These are phyloP conservation scores for Mythimna albipuncta DNA, from an alignment of 2,888 invertebrate genomes.

Conservation along the genomic window DNA sequence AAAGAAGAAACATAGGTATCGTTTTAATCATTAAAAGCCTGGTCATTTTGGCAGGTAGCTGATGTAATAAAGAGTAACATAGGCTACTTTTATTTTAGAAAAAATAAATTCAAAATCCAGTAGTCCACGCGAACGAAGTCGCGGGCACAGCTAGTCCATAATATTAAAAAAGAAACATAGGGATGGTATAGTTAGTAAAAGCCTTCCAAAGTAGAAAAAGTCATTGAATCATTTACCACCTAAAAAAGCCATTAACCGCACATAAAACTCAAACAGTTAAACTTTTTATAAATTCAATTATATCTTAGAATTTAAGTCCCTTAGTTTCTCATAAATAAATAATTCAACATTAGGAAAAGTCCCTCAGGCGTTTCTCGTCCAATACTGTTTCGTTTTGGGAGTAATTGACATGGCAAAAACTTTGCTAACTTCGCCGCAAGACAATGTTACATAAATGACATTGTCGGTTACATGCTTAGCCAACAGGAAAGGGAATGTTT, in stretches of 20 bases:
- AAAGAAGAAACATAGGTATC: too few species aligned
- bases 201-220: too few species aligned
- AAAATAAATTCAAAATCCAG: too few species aligned
- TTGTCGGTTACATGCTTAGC: slow-evolving; percentile 19
- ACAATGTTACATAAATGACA: slow-evolving; percentile 32
- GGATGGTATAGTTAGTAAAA: too few species aligned
- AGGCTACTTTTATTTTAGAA: too few species aligned
- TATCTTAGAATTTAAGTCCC: slow-evolving; percentile 50
- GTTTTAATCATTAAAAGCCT: too few species aligned
- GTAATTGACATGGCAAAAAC: slow-evolving; percentile 42
- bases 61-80: too few species aligned
- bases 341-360: slow-evolving; percentile 52
- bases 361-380: slow-evolving; percentile 16
- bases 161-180: too few species aligned
- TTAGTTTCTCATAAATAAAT: slow-evolving; percentile 58
- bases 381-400: slow-evolving; percentile 30
- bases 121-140: too few species aligned
- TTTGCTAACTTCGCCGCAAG: slow-evolving; percentile 14
- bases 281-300: slow-evolving; percentile 61
- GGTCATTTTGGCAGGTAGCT: too few species aligned
- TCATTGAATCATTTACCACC: too few species aligned
- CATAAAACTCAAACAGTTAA: slow-evolving; percentile 45
- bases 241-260: slow-evolving; percentile 1
- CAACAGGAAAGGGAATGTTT: slow-evolving; percentile 12
- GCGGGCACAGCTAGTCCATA: too few species aligned